These are phyloP conservation scores for Leistus spinibarbis DNA, from an alignment of 2,888 invertebrate genomes.

Conservation along the genomic window DNA sequence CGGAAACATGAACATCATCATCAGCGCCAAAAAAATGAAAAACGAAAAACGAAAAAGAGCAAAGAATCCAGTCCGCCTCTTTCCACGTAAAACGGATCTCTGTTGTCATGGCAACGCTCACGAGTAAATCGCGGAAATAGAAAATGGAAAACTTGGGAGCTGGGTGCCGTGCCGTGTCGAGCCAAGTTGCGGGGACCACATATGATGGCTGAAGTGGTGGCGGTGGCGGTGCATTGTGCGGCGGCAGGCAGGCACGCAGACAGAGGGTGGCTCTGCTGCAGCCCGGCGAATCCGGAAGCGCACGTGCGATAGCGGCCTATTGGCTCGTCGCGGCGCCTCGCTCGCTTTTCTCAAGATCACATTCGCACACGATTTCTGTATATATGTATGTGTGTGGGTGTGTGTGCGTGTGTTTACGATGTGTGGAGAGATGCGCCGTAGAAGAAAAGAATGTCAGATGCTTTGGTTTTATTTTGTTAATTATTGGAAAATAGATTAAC, in stretches of 20 bases:
- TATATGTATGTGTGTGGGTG: too few species aligned
- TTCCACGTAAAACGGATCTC: conserved; percentile 11
- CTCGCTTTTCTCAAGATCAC: neutral
- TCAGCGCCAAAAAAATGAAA: neutral
- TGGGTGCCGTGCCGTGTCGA: neutral
- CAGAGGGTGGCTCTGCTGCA: neutral
- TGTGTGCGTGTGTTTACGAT: neutral
- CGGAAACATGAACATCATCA: neutral
- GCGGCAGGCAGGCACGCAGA: conserved; percentile 8
- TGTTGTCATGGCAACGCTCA: conserved; percentile 23
- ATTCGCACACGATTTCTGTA: neutral
- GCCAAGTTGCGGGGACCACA: conserved; percentile 7
- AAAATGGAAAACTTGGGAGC: conserved; percentile 1
- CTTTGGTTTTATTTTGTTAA: too few species aligned
- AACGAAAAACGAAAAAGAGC: too few species aligned
- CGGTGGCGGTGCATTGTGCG: neutral
- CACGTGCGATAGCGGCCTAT: neutral
- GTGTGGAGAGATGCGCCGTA: neutral
- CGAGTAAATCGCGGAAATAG: conserved; percentile 30
- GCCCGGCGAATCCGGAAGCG: neutral
- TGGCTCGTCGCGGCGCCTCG: too few species aligned
- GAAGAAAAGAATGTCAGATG: too few species aligned
- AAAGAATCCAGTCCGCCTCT: neutral
- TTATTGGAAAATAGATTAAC: too few species aligned
- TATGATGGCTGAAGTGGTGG: conserved; percentile 11